These are phyloP conservation scores for Lasioglossum albipes DNA, from an alignment of 1,140 invertebrate species.

Conservation along the genomic window DNA sequence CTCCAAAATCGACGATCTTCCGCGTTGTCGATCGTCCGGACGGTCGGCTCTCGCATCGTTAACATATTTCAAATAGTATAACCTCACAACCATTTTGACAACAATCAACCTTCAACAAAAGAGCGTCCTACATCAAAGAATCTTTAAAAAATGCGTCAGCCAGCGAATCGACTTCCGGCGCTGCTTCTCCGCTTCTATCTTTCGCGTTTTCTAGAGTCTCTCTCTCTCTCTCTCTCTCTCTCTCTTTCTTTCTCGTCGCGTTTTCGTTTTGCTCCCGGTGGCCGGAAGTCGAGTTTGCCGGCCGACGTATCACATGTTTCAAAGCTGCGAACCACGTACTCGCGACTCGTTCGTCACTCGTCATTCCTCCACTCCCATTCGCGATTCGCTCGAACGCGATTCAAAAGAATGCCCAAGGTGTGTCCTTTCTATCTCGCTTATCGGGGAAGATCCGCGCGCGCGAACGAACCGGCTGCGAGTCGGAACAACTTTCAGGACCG, in stretches of 20 bases:
- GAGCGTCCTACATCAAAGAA: constrained; percentile 74
- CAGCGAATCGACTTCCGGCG: constrained; percentile 53
- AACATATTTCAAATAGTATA: constrained; percentile 76
- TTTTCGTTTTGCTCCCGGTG: background rate
- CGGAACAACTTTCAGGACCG: too few species aligned
- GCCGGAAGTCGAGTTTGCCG: constrained; percentile 56
- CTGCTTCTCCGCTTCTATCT: background rate
- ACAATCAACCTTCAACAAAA: constrained; percentile 79
- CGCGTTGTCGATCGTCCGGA: constrained; percentile 2
- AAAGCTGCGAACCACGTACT: constrained; percentile 72
- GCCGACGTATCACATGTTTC: constrained; percentile 76
- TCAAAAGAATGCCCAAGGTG: constrained; percentile 49
- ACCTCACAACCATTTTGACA: constrained; percentile 80
- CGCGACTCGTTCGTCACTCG: constrained; percentile 26
- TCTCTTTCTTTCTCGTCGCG: background rate
- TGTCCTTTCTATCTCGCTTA: constrained; percentile 12
- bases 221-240: background rate
- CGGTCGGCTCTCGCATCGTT: constrained; percentile 50
- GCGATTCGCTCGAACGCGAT: constrained; percentile 36
- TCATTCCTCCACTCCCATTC: constrained; percentile 26
- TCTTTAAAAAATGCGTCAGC: constrained; percentile 72
- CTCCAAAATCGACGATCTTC: too few species aligned
- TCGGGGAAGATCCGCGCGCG: too few species aligned
- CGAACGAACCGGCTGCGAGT: too few species aligned
- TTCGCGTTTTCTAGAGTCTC: background rate